These are phyloP conservation scores for Apteryx owenii DNA, from an alignment of 2,113 vertebrate species.

Conservation along the genomic window DNA sequence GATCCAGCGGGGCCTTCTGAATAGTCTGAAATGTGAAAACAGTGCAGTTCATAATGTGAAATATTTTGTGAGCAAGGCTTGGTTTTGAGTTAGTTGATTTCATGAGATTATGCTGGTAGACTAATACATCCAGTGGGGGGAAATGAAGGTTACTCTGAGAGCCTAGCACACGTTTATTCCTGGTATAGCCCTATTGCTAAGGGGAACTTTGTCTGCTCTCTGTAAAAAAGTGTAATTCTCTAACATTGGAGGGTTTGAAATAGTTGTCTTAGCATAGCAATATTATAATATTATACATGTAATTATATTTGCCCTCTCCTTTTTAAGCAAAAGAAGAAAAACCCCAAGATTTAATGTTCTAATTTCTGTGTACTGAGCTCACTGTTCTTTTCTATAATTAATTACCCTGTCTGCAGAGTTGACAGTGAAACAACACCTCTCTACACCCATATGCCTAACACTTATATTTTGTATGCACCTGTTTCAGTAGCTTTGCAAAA, in stretches of 20 bases:
- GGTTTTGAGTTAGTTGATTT: not conserved
- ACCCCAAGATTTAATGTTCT: not conserved
- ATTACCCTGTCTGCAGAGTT: not conserved
- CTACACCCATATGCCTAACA: fast-evolving
- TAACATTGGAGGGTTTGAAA: not conserved
- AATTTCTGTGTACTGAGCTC: not conserved
- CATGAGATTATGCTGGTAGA: not conserved
- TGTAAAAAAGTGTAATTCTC: not conserved
- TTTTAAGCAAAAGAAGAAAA: not conserved
- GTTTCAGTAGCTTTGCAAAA: not conserved
- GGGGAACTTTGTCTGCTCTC: not conserved
- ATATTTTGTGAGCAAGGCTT: not conserved
- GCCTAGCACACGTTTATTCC: not conserved
- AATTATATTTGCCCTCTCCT: not conserved
- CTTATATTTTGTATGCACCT: not conserved
- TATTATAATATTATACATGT: not conserved
- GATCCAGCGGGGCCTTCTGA: not conserved
- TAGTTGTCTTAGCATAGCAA: not conserved
- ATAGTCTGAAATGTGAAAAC: not conserved
- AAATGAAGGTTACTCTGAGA: not conserved
- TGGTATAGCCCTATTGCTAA: not conserved
- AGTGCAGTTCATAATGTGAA: not conserved
- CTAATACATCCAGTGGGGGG: not conserved
- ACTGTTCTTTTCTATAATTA: not conserved
- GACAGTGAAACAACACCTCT: not conserved